Conservation (phyloP, 64 coral and sea anemone species). For the Pocillopora verrucosa region DNA sequence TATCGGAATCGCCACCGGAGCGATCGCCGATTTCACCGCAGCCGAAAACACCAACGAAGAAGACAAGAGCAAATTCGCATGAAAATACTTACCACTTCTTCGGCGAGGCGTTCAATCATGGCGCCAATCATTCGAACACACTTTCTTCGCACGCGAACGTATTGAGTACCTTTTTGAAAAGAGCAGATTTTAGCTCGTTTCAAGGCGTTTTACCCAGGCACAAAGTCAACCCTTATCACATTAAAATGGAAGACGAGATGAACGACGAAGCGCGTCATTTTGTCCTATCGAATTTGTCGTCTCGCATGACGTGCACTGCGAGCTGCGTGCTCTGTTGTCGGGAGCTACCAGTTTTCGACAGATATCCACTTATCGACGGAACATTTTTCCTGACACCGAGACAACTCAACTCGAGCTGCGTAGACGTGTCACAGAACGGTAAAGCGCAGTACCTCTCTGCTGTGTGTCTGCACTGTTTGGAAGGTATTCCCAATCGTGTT, state of each 20-base stretch:
- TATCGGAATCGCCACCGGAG: conserved; percentile 69
- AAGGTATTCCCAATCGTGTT: conserved; percentile 88
- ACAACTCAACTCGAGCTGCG: conserved; percentile 66
- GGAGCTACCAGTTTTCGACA: conserved; percentile 93
- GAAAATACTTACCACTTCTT: conserved; percentile 64
- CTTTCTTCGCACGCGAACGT: conserved; percentile 20
- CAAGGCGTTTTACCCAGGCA: conserved; percentile 88
- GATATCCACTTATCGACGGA: conserved; percentile 94
- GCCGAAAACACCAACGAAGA: conserved; percentile 84
- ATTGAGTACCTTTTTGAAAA: conserved; percentile 78
- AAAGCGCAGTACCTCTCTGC: conserved; percentile 86
- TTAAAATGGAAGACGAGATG: conserved; percentile 98
- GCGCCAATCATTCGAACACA: conserved; percentile 26
- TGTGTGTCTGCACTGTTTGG: conserved; percentile 92
- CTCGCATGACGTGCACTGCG: conserved; percentile 62
- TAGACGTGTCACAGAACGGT: conserved; percentile 85
- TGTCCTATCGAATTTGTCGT: conserved; percentile 79
- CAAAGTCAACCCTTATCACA: conserved; percentile 98
- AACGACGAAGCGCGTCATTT: conserved; percentile 89
- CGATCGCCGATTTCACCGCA: conserved; percentile 84
- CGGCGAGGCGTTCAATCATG: conserved; percentile 38
- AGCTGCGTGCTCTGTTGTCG: conserved; percentile 88
- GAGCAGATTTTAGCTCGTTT: conserved; percentile 91
- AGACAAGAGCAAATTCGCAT: conserved; percentile 72
- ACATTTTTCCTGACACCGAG: conserved; percentile 95